Percentiles rank a stretch among this genome's conserved stretches.
Conservation (phyloP, 2,797 vertebrate species). For the Pipistrellus nathusii region DNA sequence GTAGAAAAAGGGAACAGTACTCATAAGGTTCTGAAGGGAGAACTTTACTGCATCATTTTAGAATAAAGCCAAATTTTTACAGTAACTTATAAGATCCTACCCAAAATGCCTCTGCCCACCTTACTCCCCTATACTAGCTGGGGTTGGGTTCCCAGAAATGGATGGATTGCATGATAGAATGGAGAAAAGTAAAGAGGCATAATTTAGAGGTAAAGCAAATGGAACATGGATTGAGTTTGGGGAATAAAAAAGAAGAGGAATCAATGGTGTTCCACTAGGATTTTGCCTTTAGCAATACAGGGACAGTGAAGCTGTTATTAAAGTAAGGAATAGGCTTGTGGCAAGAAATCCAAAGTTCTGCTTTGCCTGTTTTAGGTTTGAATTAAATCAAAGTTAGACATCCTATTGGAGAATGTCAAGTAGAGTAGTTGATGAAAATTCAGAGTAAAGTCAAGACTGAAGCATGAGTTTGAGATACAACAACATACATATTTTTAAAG, state of each 20-base stretch:
- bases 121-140: background rate
- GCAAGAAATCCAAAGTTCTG: background rate
- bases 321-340: background rate
- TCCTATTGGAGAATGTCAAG: background rate
- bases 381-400: background rate
- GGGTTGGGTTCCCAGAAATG: background rate
- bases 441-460: background rate
- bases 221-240: background rate
- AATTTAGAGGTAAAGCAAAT: background rate
- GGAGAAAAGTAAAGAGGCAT: background rate
- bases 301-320: rapidly evolving
- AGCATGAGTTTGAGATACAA: background rate
- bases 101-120: background rate
- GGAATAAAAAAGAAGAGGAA: background rate
- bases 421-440: background rate
- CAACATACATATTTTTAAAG: background rate
- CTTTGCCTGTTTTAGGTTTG: background rate
- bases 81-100: background rate
- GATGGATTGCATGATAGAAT: background rate
- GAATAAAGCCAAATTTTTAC: background rate
- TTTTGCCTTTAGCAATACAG: background rate
- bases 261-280: background rate
- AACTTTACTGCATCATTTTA: background rate
- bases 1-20: background rate
- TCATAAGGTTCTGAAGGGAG: background rate